These are phyloP conservation scores for Clivina fossor DNA, from an alignment of 2,888 invertebrate species.

Conservation along the genomic window DNA sequence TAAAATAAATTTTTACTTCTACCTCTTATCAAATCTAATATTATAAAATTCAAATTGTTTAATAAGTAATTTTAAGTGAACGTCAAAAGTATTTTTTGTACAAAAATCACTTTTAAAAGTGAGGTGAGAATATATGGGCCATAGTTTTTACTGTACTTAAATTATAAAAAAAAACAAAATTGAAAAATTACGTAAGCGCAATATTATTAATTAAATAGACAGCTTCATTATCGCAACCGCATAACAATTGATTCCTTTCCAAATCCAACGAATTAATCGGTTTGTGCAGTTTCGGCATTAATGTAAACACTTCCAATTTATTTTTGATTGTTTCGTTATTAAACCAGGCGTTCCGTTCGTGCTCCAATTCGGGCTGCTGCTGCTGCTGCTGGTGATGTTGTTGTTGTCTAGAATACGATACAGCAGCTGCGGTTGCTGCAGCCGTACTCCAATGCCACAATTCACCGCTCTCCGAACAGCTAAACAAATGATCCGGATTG, in stretches of 20 bases:
- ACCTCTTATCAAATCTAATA: too few relatives aligned
- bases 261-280: conserved; percentile 83
- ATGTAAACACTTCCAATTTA: conserved; percentile 69
- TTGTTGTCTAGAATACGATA: too few relatives aligned
- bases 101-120: too few relatives aligned
- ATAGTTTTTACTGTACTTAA: too few relatives aligned
- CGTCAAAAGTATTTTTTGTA: too few relatives aligned
- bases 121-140: too few relatives aligned
- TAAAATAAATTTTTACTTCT: too few relatives aligned
- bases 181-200: conserved; percentile 35
- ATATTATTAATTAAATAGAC: conserved; percentile 76
- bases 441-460: conserved; percentile 88
- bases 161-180: too few relatives aligned
- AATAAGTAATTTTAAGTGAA: too few relatives aligned
- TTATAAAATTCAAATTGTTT: too few relatives aligned
- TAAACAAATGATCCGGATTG: conserved; percentile 81
- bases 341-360: conserved; percentile 63
- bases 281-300: conserved; percentile 74
- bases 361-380: conserved; percentile 35
- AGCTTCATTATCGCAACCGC: conserved; percentile 88
- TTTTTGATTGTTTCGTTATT: conserved; percentile 68
- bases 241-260: conserved; percentile 71
- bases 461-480: conserved; percentile 79
- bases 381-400: conserved; percentile 36
- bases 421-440: too few relatives aligned